Conservation (phyloP, 1,140 invertebrate species). For the Drosophila takahashii region DNA sequence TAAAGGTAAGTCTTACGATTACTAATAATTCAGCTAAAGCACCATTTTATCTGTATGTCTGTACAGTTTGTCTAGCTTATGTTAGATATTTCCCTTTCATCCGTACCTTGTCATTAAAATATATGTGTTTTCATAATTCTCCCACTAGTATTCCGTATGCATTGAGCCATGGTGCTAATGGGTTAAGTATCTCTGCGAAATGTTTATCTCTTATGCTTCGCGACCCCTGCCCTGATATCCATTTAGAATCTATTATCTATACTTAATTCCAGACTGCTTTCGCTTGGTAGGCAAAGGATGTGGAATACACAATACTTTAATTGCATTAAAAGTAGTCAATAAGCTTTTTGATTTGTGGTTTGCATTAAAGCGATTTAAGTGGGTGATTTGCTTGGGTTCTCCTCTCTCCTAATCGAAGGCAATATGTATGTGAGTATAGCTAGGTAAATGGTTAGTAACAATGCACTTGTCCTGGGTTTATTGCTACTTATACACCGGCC, state of each 20-base stretch:
- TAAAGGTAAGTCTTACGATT: conserved; percentile 68
- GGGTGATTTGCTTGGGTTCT: conserved; percentile 50
- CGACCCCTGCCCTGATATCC: conserved; percentile 33
- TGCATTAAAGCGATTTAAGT: conserved; percentile 73
- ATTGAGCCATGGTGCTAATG: too few relatives aligned
- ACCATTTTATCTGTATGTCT: conserved; percentile 76
- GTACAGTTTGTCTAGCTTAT: conserved; percentile 72
- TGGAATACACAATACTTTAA: conserved; percentile 12
- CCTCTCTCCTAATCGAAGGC: conserved; percentile 44
- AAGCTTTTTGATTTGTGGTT: conserved; percentile 77
- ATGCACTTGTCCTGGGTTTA: conserved; percentile 58
- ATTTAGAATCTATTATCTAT: conserved; percentile 33
- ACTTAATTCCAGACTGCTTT: conserved; percentile 8
- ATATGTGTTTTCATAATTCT: conserved; percentile 25
- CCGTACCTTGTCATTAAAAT: conserved; percentile 40
- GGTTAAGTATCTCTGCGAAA: background rate
- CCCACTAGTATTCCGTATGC: conserved; percentile 5
- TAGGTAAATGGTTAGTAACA: conserved; percentile 55
- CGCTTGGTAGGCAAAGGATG: conserved; percentile 24
- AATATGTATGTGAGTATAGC: conserved; percentile 48
- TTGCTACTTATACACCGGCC: conserved; percentile 59
- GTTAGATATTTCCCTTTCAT: conserved; percentile 50
- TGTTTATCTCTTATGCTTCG: background rate
- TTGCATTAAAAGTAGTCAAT: conserved; percentile 61
- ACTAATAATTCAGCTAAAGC: conserved; percentile 84